Evolutionary conservation across 1,140 invertebrate species (phyloP).

Genomic region (Drosophila littoralis): DNA sequence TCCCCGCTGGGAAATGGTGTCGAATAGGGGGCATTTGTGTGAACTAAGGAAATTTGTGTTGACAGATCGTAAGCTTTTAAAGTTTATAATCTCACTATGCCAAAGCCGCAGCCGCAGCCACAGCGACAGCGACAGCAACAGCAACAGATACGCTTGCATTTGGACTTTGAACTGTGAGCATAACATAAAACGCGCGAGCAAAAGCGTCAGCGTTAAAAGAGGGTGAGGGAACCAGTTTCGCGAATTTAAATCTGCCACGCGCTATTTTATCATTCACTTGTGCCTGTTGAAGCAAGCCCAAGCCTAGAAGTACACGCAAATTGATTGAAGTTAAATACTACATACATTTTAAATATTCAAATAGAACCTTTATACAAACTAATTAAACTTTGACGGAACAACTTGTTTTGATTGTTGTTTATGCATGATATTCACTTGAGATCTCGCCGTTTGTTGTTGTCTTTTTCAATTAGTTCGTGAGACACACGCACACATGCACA

Average conservation of each 20-base stretch:
- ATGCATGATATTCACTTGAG: constrained; percentile 30
- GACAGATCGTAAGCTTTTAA: constrained; percentile 14
- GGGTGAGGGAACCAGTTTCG: constrained; percentile 11
- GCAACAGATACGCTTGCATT: neutral
- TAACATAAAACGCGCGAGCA: constrained; percentile 36
- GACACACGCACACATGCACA: constrained; percentile 4
- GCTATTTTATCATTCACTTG: constrained; percentile 26
- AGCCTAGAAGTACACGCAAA: neutral
- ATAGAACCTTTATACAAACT: constrained; percentile 7
- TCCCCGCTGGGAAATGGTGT: neutral
- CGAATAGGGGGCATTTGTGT: neutral
- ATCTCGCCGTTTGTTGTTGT: constrained; percentile 44
- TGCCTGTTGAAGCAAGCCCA: neutral
- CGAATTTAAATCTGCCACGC: constrained; percentile 19
- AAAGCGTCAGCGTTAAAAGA: neutral
- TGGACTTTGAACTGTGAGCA: constrained; percentile 47
- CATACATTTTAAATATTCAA: neutral
- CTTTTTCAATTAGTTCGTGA: constrained; percentile 42
- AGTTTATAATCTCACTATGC: constrained; percentile 4
- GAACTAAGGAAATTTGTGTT: constrained; percentile 17
- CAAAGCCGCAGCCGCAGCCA: neutral
- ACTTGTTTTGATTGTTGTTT: constrained; percentile 9
- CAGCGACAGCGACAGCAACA: neutral
- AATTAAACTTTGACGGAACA: constrained; percentile 9
- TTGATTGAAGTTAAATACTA: neutral